Conservation (phyloP, 2,797 vertebrate species). For the Paratrypauchen microcephalus region DNA sequence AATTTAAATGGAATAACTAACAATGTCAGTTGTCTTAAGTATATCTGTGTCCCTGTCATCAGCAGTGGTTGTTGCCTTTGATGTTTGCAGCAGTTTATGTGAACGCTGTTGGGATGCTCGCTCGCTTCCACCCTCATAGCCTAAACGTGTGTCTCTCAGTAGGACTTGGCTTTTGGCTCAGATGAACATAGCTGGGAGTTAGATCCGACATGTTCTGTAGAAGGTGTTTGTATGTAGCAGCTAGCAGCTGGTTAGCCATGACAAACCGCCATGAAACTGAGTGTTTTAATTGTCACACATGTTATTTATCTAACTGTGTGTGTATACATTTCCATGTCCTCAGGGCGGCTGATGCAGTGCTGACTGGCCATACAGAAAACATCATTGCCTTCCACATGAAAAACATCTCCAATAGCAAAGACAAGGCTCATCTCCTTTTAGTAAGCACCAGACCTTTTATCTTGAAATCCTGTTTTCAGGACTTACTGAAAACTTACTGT, state of each 20-base stretch:
- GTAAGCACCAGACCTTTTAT: constrained; percentile 67
- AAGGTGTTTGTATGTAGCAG: constrained; percentile 36
- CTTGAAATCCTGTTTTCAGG: neutral
- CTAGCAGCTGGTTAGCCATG: constrained; percentile 60
- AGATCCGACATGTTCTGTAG: constrained; percentile 45
- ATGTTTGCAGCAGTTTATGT: constrained; percentile 35
- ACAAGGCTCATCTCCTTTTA: constrained; percentile 91
- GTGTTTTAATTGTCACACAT: constrained; percentile 10
- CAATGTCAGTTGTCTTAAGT: constrained; percentile 40
- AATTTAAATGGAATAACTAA: constrained; percentile 43
- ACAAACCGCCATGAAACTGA: constrained; percentile 50
- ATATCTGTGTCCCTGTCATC: constrained; percentile 35
- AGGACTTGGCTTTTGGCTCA: constrained; percentile 34
- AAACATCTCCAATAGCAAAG: constrained; percentile 96
- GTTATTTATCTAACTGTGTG: constrained; percentile 56
- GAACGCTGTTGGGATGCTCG: constrained; percentile 28
- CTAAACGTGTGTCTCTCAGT: constrained; percentile 33
- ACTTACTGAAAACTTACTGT: neutral
- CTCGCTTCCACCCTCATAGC: constrained; percentile 25
- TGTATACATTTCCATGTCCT: constrained; percentile 55
- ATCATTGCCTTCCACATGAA: constrained; percentile 98
- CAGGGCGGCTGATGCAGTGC: constrained; percentile 97
- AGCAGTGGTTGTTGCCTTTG: constrained; percentile 37
- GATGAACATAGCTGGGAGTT: constrained; percentile 50
- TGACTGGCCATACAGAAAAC: constrained; percentile 96